A percentile compares a stretch with the other conserved stretches of the same genome.
phyloP scores from a whole-genome alignment of 2,113 vertebrate species.

The Lepus timidus region DNA sequence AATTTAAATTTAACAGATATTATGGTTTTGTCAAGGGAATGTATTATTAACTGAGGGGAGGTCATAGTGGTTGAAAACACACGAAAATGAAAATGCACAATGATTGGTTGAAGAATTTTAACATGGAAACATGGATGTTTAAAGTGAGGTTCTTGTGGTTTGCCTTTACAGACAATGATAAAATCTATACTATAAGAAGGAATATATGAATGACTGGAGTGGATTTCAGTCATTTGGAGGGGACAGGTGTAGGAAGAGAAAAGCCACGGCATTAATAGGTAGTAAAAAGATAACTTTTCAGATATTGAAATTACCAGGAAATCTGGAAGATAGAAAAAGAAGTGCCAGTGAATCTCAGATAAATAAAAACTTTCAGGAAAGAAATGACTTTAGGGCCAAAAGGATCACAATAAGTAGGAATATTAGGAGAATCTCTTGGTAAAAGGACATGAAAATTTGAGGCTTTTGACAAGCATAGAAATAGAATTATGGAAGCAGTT shows the following conservation, averaged over 20 bases:
- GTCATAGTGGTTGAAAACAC: not conserved
- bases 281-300: not conserved
- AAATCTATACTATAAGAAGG: not conserved
- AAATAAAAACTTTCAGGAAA: not conserved
- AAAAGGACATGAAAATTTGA: not conserved
- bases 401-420: not conserved
- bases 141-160: not conserved
- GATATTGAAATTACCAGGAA: not conserved
- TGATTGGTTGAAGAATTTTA: not conserved
- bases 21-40: not conserved
- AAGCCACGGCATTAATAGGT: not conserved
- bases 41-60: not conserved
- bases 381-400: not conserved
- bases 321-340: not conserved
- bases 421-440: not conserved
- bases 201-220: not conserved
- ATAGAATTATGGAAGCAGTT: not conserved
- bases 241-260: not conserved
- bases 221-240: not conserved
- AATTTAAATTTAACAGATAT: not conserved
- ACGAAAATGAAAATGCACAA: not conserved
- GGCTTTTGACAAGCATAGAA: not conserved
- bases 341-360: not conserved
- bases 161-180: not conserved
- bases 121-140: not conserved